phyloP scores from a whole-genome alignment of 1,140 invertebrate species.

The Bombus soroeensis region DNA sequence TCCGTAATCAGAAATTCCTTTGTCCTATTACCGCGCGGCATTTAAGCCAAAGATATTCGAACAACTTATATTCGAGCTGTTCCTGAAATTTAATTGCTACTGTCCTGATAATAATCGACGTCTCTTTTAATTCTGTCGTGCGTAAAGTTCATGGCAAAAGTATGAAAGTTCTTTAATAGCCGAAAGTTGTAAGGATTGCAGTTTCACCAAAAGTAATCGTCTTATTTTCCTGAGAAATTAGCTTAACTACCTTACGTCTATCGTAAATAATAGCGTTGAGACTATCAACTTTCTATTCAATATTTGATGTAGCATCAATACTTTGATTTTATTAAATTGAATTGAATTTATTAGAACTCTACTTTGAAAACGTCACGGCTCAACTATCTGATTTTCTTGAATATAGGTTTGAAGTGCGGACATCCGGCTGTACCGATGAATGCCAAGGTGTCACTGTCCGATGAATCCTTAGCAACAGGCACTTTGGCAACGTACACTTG shows the following conservation, averaged over 20 bases:
- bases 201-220: not conserved
- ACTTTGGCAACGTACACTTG: constrained; percentile 90
- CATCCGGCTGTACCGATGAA: constrained; percentile 93
- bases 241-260: not conserved
- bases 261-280: not conserved
- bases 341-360: not conserved
- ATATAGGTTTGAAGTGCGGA: constrained; percentile 86
- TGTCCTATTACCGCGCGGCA: not conserved
- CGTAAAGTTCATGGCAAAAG: too few relatives aligned
- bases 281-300: not conserved
- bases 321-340: too few relatives aligned
- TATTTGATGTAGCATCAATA: not conserved
- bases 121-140: too few relatives aligned
- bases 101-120: too few relatives aligned
- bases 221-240: not conserved
- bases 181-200: too few relatives aligned
- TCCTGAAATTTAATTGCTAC: too few relatives aligned
- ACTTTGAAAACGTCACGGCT: not conserved
- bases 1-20: not conserved
- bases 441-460: constrained; percentile 86
- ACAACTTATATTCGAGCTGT: too few relatives aligned
- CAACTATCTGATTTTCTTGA: constrained; percentile 59
- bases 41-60: not conserved
- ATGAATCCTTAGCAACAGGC: constrained; percentile 83
- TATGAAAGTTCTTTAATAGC: not conserved